These are phyloP conservation scores for Neocrepidodera transversa DNA, from an alignment of 2,888 invertebrate species.

Conservation along the genomic window DNA sequence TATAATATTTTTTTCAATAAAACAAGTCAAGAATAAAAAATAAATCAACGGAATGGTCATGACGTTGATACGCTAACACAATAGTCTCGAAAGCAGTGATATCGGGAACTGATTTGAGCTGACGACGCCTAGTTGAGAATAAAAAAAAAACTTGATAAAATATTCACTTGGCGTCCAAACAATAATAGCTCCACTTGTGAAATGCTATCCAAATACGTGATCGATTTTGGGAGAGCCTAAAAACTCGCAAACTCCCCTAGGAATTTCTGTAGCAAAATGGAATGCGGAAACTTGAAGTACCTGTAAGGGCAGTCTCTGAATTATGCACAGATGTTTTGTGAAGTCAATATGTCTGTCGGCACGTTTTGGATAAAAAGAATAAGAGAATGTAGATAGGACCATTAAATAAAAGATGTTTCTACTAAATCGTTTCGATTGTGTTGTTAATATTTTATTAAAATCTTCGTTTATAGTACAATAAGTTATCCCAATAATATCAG, in stretches of 20 bases:
- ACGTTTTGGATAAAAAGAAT: neutral
- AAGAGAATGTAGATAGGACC: no score
- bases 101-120: conserved; percentile 8
- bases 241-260: conserved; percentile 9
- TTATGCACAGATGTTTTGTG: conserved; percentile 18
- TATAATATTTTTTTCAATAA: no score
- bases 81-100: neutral
- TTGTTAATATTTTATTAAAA: no score
- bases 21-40: neutral
- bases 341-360: conserved; percentile 2
- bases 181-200: conserved; percentile 17
- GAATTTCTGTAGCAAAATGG: conserved; percentile 5
- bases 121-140: neutral
- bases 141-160: conserved; percentile 7
- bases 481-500: no score
- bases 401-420: no score
- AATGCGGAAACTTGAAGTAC: conserved; percentile 6
- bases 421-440: no score
- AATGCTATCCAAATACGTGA: conserved; percentile 18
- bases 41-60: neutral
- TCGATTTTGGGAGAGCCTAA: conserved; percentile 12
- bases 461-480: no score
- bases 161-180: conserved; percentile 18
- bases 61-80: neutral
- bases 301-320: conserved; percentile 11